phyloP scores from a whole-genome alignment of 2,888 invertebrate species.

The Laspeyria flexula region DNA sequence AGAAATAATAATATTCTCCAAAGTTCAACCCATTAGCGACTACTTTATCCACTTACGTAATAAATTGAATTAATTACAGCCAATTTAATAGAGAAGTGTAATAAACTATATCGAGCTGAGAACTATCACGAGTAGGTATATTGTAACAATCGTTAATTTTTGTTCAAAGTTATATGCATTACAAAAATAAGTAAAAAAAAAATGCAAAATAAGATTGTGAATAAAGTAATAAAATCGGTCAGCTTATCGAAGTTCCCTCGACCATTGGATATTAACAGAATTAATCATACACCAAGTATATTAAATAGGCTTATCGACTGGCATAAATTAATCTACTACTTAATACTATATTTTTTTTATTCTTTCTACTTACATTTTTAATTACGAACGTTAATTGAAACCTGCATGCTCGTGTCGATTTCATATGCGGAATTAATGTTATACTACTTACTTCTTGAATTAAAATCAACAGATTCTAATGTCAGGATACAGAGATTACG shows the following conservation, averaged over 20 bases:
- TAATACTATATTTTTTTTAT: slow-evolving; percentile 75
- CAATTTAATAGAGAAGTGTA: too few species aligned
- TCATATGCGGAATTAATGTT: slow-evolving; percentile 54
- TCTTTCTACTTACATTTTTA: slow-evolving; percentile 71
- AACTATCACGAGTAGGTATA: background rate
- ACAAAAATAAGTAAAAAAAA: slow-evolving; percentile 8
- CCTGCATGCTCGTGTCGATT: slow-evolving; percentile 52
- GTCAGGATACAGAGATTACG: slow-evolving; percentile 12
- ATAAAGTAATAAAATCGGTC: slow-evolving; percentile 49
- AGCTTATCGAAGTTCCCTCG: slow-evolving; percentile 58
- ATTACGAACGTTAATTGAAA: slow-evolving; percentile 83
- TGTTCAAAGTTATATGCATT: background rate
- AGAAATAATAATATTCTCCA: too few species aligned
- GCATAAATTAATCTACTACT: slow-evolving; percentile 78
- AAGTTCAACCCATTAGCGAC: background rate
- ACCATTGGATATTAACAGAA: slow-evolving; percentile 63
- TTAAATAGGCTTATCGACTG: slow-evolving; percentile 77
- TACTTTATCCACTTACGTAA: too few species aligned
- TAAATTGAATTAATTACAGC: too few species aligned
- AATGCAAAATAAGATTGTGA: slow-evolving; percentile 22
- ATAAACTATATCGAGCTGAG: too few species aligned
- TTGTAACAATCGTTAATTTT: background rate
- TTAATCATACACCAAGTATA: slow-evolving; percentile 75
- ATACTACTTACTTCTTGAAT: slow-evolving; percentile 50
- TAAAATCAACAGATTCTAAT: slow-evolving; percentile 28